A percentile compares a stretch with the other conserved stretches of the same genome.
phyloP scores from a whole-genome alignment of 2,113 vertebrate species.

The Lasiurus cinereus region DNA sequence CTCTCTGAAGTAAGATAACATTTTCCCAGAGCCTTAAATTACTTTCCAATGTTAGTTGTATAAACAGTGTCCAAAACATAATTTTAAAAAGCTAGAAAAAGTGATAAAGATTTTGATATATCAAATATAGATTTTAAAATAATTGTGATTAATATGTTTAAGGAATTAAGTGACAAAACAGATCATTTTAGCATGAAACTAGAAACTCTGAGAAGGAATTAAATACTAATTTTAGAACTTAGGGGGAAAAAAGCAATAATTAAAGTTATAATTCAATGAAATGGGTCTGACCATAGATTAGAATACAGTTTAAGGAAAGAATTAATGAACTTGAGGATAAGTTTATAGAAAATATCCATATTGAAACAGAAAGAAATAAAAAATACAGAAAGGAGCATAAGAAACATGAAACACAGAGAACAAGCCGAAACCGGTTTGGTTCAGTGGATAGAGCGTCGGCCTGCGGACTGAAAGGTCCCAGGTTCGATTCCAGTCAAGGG shows the following conservation, averaged over 20 bases:
- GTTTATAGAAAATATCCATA: not conserved
- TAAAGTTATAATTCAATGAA: not conserved
- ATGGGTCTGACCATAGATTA: not conserved
- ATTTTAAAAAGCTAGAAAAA: not conserved
- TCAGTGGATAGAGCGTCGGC: too few species aligned
- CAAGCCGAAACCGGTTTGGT: too few species aligned
- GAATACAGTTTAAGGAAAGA: not conserved
- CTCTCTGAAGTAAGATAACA: not conserved
- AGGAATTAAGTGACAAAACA: conserved; percentile 19
- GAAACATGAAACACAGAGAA: not conserved
- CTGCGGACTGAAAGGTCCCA: too few species aligned
- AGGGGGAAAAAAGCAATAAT: not conserved
- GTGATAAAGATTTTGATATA: not conserved
- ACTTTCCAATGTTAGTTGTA: not conserved
- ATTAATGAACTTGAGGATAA: not conserved
- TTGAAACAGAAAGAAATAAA: not conserved
- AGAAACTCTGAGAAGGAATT: conserved; percentile 11
- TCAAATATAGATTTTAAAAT: not conserved
- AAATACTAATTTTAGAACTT: conserved; percentile 4
- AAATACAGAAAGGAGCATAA: not conserved
- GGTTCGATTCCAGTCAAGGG: too few species aligned
- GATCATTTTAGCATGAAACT: conserved; percentile 17
- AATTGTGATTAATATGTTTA: not conserved
- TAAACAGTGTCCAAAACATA: conserved; percentile 4
- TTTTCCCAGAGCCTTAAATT: not conserved